phyloP scores from a whole-genome alignment of 2,113 vertebrate genomes.

The Peromyscus maniculatus region DNA sequence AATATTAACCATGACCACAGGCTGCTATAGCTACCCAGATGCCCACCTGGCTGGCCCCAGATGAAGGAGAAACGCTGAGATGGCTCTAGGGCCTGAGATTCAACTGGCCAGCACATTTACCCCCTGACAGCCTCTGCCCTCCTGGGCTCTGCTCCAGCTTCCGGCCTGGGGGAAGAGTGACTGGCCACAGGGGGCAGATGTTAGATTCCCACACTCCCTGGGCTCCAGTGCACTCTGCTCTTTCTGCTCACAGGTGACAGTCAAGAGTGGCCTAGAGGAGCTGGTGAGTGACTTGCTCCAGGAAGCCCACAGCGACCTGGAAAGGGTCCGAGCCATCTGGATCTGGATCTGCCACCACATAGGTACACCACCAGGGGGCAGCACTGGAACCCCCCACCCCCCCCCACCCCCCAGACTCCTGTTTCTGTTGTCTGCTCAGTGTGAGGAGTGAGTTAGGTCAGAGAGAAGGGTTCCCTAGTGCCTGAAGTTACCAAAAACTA shows the following conservation, averaged over 20 bases:
- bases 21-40: not conserved
- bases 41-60: not conserved
- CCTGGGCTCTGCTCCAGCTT: not conserved
- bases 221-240: not conserved
- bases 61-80: not conserved
- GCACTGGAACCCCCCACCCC: not conserved
- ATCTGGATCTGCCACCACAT: constrained; percentile 93
- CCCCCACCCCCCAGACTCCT: not conserved
- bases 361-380: constrained; percentile 84
- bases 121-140: not conserved
- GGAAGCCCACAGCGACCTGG: constrained; percentile 88
- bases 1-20: not conserved
- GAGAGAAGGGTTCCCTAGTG: not conserved
- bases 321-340: constrained; percentile 91
- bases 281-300: constrained; percentile 88
- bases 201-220: not conserved
- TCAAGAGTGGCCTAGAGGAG: constrained; percentile 86
- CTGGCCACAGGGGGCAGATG: not conserved
- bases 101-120: not conserved
- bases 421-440: not conserved
- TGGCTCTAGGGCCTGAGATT: not conserved
- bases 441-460: not conserved
- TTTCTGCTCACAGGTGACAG: constrained; percentile 80
- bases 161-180: not conserved
- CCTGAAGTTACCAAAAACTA: not conserved